Conservation (phyloP, 2,888 invertebrate genomes). For the Pachliopta kotzebuea region DNA sequence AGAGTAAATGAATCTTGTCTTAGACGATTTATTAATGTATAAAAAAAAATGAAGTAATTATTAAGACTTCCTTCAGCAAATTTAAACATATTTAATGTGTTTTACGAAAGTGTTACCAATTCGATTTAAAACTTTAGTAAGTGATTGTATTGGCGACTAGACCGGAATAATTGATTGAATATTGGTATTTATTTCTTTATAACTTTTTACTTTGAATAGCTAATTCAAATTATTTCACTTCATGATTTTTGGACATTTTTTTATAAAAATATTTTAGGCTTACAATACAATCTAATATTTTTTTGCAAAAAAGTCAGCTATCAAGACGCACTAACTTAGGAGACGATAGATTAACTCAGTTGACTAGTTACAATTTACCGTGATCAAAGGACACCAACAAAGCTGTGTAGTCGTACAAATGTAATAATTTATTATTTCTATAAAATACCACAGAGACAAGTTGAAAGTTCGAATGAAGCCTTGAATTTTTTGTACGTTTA, state of each 20-base stretch:
- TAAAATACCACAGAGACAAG: background rate
- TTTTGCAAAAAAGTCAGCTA: background rate
- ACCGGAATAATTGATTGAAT: too few relatives aligned
- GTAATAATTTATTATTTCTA: background rate
- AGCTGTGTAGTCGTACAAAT: background rate
- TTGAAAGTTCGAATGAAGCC: too few relatives aligned
- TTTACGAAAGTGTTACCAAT: too few relatives aligned
- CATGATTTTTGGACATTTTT: background rate
- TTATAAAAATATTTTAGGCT: background rate
- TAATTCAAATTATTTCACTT: background rate
- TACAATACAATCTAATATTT: too few relatives aligned
- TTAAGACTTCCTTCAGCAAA: too few relatives aligned
- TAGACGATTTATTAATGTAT: background rate
- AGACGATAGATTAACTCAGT: background rate
- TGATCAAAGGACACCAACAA: background rate
- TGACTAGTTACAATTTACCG: slow-evolving; percentile 2
- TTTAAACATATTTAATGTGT: too few relatives aligned
- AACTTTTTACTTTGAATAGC: background rate
- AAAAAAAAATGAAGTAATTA: too few relatives aligned
- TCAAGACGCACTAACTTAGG: background rate
- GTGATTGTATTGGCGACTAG: too few relatives aligned
- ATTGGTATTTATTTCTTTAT: background rate
- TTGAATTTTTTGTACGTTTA: background rate
- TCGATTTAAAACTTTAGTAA: too few relatives aligned
- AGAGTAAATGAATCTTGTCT: background rate